phyloP scores from a whole-genome alignment of 2,888 invertebrate genomes.

The Nymphalis urticae region DNA sequence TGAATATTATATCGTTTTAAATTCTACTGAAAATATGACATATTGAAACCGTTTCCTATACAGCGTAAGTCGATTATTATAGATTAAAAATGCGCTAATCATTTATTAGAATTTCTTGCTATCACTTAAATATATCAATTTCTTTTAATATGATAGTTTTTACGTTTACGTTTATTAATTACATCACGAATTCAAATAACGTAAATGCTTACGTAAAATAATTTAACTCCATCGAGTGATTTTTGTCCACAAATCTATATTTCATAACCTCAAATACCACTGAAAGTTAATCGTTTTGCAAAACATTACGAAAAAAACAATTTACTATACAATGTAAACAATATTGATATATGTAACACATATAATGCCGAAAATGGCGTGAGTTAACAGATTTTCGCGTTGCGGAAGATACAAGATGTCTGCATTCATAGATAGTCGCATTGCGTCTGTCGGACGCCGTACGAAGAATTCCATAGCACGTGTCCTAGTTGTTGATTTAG shows the following conservation, averaged over 20 bases:
- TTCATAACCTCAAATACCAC: too few relatives aligned
- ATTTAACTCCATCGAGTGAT: too few relatives aligned
- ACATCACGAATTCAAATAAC: too few relatives aligned
- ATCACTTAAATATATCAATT: neutral
- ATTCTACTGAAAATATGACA: too few relatives aligned
- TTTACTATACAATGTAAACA: neutral
- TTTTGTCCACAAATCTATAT: too few relatives aligned
- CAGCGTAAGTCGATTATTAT: neutral
- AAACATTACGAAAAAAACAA: too few relatives aligned
- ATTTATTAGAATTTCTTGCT: neutral
- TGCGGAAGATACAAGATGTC: constrained; percentile 41
- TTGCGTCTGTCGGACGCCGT: constrained; percentile 36
- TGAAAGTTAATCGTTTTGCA: too few relatives aligned
- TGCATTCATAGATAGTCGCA: constrained; percentile 39
- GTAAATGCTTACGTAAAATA: neutral
- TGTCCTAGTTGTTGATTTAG: constrained; percentile 31
- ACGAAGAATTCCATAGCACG: constrained; percentile 15
- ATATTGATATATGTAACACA: neutral
- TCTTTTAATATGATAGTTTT: too few relatives aligned
- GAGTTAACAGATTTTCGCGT: constrained; percentile 38
- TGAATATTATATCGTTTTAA: too few relatives aligned
- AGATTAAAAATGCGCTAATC: neutral
- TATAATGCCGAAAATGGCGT: constrained; percentile 16
- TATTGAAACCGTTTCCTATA: too few relatives aligned
- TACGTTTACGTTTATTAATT: too few relatives aligned